Base-by-base conservation (phyloP, 2,888 invertebrate species). In the Hanleya hanleyi region DNA sequence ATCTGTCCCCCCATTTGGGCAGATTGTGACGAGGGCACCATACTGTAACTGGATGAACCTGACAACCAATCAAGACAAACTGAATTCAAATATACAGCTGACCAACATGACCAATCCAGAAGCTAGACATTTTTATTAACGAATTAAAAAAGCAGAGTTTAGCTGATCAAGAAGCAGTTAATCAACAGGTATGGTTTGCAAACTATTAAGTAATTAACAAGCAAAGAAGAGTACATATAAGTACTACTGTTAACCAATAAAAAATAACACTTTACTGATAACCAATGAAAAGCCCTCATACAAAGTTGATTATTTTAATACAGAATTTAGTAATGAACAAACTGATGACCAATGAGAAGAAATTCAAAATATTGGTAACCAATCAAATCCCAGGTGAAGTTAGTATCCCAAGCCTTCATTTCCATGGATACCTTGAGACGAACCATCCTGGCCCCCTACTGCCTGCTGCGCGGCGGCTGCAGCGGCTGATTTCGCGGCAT, bases 401-500 rank as follows among this genome's bases (percentile, higher is more conserved):
- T n/a, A n/a, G n/a, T n/a, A n/a, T n/a, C n/a, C n/a, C n/a, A n/a
- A n/a, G n/a, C n/a, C n/a, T n/a, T n/a, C n/a, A n/a, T n/a, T n/a
- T n/a, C n/a, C n/a, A n/a, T n/a, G n/a, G n/a, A 12, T 57, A 57
- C 57, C 57, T 26, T 57, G 57, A 22, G 57, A 57, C 35, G 35
- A 37, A 18, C 64, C 64, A 5, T 64, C 36, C 26, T 37, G 37
- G 36, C 38, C 64, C 26, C 64, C 64, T 18, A 37, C 64, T 18
- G 64, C 18, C 38, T 64, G 64, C 9, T 84, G 83, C 33, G 84
- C 82, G 32, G 86, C 85, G 1, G 87, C 87, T 0, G 87, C 87
- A 18, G 86, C 85, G 0, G 87, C 87, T 92, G 98, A 98, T 92
- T 99, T 99, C 81, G 98, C 98, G 76, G 98, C 98, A 92, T 99